Base-by-base conservation (phyloP, 1,140 invertebrate species). In the Brachionus plicatilis region DNA sequence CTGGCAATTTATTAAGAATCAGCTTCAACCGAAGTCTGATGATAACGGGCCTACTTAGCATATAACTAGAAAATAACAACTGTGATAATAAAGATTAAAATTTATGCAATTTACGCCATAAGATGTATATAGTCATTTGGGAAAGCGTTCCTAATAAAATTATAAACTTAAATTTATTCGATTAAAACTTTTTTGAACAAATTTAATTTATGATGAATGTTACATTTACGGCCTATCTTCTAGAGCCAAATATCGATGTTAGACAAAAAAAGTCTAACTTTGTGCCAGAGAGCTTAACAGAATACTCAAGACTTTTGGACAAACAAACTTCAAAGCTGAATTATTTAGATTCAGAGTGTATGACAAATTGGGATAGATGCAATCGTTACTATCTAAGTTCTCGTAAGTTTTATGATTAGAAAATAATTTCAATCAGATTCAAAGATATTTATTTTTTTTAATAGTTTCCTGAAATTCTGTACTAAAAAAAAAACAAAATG, bases 341-440 rank as follows among this genome's bases (percentile, higher is more conserved):
- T 14, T 20, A 17, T 41, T 43, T 72, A 41, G 37, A 72, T 17
- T 20, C 33, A 41, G 33, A 72, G 20, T 72, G 68, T 43, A 37
- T 72, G 17, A 43, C 14, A 45, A 72, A 72, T 72, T 72, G 33
- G 41, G 68, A 72, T 72, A 72, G 43, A 72, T 72, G 68, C 37
- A 72, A 72, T 20, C 68, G 68, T 20, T 72, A 17, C 9, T 45
- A 72, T 43, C n/a, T 72, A 17, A 72, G 68, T 41, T 37, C 68
- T 17, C 68, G 68, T 72, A 72, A 72, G 29, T 60, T 53, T 4
- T n/a, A 7, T 17, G 7, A 14, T 50, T 17, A 14, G 17, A 50
- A 14, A 50, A 50, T 50, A 14, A 50, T 50, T 50, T 50, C 12
- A 50, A 50, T 50, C 45, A 50, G 45, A 50, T 14, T 14, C 7